Base-by-base conservation (phyloP, 37 sponge, comb jelly and placozoan species). In the Halisarca cf. caerulea region DNA sequence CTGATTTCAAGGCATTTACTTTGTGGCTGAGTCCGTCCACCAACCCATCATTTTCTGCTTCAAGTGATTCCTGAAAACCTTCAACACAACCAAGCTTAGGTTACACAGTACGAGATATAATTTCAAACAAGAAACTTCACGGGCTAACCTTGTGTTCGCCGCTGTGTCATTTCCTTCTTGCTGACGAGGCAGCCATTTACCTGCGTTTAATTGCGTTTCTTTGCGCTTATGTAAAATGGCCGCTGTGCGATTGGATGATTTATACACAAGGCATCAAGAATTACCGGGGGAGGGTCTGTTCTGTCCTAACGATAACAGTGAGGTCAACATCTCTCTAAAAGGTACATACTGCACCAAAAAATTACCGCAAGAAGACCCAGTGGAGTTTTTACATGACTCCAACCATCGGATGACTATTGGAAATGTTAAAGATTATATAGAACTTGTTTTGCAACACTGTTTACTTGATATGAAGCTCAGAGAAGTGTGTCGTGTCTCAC, bases 31-130 rank as follows among this genome's bases (percentile, higher is more conserved):
- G 80, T n/a, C 72, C 69, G 2, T 92, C 86, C 34, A 90, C 88
- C 78, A 95, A 35, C 8, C 62, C 53, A 41, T 90, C 91, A 41
- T 95, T 95, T 59, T 95, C 93, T 3, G 60, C 39, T 79, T 95
- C 96, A 27, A 95, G 36, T 79, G 89, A 79, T 84, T 94, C 95
- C 17, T 91, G 86, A 41, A 40, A 37, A 41, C 77, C 77, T 74
- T 62, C 30, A 62, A 28, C 11, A 47, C 51, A 47, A 47, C 11
- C 51, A 11, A 47, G 11, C 6, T 47, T 11, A 47, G 51, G 6
- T 47, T 47, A 11, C 6, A 47, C 6, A 6, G 51, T 47, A 47
- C 51, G 9, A 47, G 51, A 11, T 14, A 6, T 11, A 14, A 47
- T 14, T 47, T 14, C 51, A 6, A 47, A 47, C 51, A 47, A 47